These are phyloP conservation scores for Phortica okadai DNA, from an alignment of 2,888 invertebrate genomes.

Conservation along the genomic window DNA sequence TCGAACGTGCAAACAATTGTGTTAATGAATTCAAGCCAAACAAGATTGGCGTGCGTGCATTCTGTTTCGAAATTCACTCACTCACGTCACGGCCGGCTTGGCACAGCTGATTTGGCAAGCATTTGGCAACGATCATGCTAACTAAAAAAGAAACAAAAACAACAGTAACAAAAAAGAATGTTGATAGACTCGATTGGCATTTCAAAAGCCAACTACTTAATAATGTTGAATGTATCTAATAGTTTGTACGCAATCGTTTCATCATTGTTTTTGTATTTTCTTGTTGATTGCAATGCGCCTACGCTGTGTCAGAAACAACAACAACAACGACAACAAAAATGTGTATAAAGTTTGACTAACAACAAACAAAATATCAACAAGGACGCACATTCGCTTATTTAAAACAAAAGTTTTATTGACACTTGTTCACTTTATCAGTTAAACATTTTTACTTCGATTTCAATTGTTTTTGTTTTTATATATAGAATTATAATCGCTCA, in stretches of 20 bases:
- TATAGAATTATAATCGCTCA: conserved; percentile 4
- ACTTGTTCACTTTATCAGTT: conserved; percentile 23
- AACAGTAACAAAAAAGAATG: not conserved
- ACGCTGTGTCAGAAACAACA: no score
- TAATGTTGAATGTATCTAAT: not conserved
- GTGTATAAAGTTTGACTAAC: no score
- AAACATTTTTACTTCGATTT: conserved; percentile 29
- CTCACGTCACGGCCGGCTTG: conserved; percentile 5
- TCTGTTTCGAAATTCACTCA: conserved; percentile 8
- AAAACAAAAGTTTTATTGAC: no score
- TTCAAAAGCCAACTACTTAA: not conserved
- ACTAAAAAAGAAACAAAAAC: not conserved
- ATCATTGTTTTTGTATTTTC: not conserved
- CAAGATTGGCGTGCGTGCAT: conserved; percentile 18
- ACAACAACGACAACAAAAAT: not conserved
- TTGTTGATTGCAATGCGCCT: conserved; percentile 11
- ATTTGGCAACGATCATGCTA: not conserved
- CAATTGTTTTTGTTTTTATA: conserved; percentile 15
- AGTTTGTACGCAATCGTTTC: not conserved
- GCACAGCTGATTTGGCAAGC: conserved; percentile 27
- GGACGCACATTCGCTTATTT: no score
- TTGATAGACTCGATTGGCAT: not conserved
- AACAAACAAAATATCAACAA: no score
- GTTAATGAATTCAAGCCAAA: conserved; percentile 29
- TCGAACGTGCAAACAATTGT: not conserved